A percentile compares a stretch with the other conserved stretches of the same genome.
Conservation (phyloP, 2,888 invertebrate species). For the Alsophila aescularia region DNA sequence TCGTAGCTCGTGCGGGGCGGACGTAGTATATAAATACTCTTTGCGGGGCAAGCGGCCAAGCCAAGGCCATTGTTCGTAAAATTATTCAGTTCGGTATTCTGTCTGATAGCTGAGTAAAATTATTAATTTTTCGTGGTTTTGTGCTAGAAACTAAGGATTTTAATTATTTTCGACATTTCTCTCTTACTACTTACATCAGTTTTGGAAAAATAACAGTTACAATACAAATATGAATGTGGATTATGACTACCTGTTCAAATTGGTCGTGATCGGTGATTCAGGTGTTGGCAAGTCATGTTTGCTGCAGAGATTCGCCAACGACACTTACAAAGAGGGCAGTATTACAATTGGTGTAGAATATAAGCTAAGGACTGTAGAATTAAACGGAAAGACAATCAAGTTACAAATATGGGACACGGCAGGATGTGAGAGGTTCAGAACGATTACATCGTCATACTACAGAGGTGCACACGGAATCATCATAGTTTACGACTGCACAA, state of each 20-base stretch:
- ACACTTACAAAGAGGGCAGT: slow-evolving; percentile 99
- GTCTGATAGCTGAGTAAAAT: too few species aligned
- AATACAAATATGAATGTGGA: slow-evolving; percentile 90
- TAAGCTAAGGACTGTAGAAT: slow-evolving; percentile 99
- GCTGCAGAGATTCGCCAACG: slow-evolving; percentile 98
- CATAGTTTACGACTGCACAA: slow-evolving; percentile 99
- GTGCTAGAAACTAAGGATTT: slow-evolving; percentile 76
- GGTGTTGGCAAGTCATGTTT: slow-evolving; percentile 99
- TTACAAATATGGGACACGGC: slow-evolving; percentile 99
- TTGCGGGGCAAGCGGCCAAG: too few species aligned
- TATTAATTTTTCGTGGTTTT: slow-evolving; percentile 76
- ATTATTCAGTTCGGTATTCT: too few species aligned
- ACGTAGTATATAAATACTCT: too few species aligned
- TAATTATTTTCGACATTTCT: slow-evolving; percentile 62
- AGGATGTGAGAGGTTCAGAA: slow-evolving; percentile 99
- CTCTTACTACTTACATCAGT: slow-evolving; percentile 60
- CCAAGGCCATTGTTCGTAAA: too few species aligned
- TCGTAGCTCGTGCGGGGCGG: too few species aligned
- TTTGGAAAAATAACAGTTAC: slow-evolving; percentile 66
- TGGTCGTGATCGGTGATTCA: slow-evolving; percentile 98
- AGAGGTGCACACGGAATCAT: slow-evolving; percentile 99
- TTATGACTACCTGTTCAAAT: slow-evolving; percentile 99
- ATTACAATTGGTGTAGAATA: slow-evolving; percentile 99
- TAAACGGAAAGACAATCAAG: slow-evolving; percentile 99
- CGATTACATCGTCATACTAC: slow-evolving; percentile 99